A percentile compares a stretch with the other conserved stretches of the same genome.
phyloP scores from a whole-genome alignment of 1,140 invertebrate genomes.

The Polypedilum vanderplanki region DNA sequence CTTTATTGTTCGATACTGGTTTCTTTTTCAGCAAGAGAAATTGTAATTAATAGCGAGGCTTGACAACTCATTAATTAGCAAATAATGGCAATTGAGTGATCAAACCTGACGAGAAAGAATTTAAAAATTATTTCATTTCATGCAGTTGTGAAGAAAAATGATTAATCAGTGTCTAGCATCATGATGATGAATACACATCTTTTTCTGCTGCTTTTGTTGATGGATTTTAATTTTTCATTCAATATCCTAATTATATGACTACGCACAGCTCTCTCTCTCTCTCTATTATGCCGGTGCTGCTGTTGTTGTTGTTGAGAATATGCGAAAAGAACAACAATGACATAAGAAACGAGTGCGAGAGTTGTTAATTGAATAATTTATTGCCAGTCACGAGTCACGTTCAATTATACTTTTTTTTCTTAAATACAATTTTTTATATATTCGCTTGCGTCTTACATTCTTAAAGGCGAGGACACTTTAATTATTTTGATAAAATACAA shows the following conservation, averaged over 20 bases:
- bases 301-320: no score
- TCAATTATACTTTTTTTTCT: constrained; percentile 11
- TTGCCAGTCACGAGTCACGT: constrained; percentile 27
- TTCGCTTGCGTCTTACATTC: no score
- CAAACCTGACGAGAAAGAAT: neutral
- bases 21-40: no score
- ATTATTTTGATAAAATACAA: no score
- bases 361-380: constrained; percentile 28
- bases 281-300: no score
- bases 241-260: constrained; percentile 26
- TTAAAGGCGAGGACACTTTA: no score
- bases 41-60: no score
- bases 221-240: constrained; percentile 25
- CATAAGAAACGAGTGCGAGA: constrained; percentile 20
- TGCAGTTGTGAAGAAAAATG: neutral
- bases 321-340: no score
- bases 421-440: neutral
- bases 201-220: neutral
- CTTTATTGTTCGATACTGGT: no score
- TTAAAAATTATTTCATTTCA: neutral
- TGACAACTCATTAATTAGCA: no score
- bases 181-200: neutral
- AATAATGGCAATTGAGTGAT: no score
- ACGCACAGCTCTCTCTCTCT: neutral
- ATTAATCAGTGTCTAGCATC: neutral